Percentiles rank a stretch among this genome's conserved stretches.
Evolutionary conservation across 2,797 vertebrate species (phyloP).

Genomic region (Prionace glauca): DNA sequence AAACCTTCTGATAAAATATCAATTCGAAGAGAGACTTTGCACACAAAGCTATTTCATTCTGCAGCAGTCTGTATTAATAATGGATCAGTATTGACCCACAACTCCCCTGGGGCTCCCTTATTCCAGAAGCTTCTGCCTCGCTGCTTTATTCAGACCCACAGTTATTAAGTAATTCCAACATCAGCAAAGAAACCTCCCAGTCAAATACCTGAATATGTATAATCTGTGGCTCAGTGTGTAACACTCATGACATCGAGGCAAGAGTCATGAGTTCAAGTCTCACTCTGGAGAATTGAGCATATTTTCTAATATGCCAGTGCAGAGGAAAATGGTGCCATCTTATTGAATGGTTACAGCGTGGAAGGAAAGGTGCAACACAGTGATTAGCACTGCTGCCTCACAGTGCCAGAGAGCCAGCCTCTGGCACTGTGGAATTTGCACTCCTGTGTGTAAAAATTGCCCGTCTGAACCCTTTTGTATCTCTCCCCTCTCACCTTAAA

Average conservation of each 20-base stretch:
- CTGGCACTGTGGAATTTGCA: too few species aligned
- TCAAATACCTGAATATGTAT: background rate
- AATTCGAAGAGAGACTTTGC: background rate
- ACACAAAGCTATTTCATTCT: background rate
- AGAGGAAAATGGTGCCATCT: too few species aligned
- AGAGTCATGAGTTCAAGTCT: background rate
- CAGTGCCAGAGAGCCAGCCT: too few species aligned
- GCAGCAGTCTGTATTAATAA: background rate
- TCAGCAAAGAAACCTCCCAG: background rate
- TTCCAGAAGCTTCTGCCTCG: background rate
- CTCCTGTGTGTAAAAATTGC: too few species aligned
- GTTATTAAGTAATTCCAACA: background rate
- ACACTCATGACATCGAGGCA: background rate
- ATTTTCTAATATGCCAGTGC: background rate
- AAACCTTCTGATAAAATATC: background rate
- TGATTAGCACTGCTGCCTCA: too few species aligned
- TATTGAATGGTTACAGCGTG: too few species aligned
- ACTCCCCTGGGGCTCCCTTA: background rate
- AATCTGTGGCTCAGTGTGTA: background rate
- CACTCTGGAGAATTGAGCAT: background rate
- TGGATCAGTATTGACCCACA: background rate
- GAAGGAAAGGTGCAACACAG: too few species aligned
- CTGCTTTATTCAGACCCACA: background rate
- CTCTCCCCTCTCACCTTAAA: too few species aligned
- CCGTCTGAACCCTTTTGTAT: too few species aligned